Evolutionary conservation across 1,140 invertebrate species (phyloP).

Genomic region (Drosophila ogumai): DNA sequence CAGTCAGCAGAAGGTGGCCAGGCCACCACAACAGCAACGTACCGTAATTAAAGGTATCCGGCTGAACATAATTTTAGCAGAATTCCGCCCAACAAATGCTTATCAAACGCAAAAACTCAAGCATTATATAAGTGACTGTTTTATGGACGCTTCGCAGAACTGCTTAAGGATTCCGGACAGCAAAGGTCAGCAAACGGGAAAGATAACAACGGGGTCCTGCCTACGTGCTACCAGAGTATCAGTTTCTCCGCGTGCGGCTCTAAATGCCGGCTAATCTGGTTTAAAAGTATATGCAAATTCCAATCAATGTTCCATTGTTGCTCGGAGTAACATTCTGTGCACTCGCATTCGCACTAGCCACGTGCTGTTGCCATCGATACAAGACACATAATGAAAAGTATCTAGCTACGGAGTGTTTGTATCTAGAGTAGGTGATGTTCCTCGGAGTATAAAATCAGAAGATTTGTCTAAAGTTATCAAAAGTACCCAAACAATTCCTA

Average conservation of each 20-base stretch:
- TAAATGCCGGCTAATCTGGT: slow-evolving; percentile 28
- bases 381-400: neutral
- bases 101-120: slow-evolving; percentile 41
- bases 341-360: slow-evolving; percentile 30
- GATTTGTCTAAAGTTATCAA: neutral
- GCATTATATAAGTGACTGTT: slow-evolving; percentile 51
- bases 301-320: slow-evolving; percentile 21
- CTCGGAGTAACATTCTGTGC: slow-evolving; percentile 36
- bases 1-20: slow-evolving; percentile 36
- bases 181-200: slow-evolving; percentile 29
- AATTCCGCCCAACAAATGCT: slow-evolving; percentile 24
- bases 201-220: slow-evolving; percentile 17
- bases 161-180: slow-evolving; percentile 46
- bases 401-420: too few species aligned
- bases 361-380: slow-evolving; percentile 41
- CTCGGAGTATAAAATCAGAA: neutral
- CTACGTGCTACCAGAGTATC: slow-evolving; percentile 10
- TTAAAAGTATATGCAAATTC: slow-evolving; percentile 36
- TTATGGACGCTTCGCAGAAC: slow-evolving; percentile 12
- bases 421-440: neutral
- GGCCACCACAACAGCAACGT: slow-evolving; percentile 22
- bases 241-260: neutral
- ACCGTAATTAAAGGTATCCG: slow-evolving; percentile 54
- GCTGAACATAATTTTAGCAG: slow-evolving; percentile 30
- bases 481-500: neutral